phyloP scores from a whole-genome alignment of 2,113 vertebrate genomes.

The Galemys pyrenaicus region DNA sequence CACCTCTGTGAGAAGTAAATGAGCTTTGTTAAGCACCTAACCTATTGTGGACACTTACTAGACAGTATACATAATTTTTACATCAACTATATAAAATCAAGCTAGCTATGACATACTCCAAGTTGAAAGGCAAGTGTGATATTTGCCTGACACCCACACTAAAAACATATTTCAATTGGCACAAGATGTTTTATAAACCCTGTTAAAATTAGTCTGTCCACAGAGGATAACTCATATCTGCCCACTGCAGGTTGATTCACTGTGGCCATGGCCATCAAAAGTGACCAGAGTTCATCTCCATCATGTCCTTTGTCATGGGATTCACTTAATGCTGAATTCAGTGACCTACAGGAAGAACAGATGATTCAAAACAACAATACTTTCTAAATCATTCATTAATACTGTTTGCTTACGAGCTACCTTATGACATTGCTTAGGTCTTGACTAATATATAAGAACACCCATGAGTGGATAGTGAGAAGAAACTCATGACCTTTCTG shows the following conservation, averaged over 20 bases:
- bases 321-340: neutral
- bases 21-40: neutral
- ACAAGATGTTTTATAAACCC: neutral
- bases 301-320: neutral
- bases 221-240: neutral
- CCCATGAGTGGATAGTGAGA: neutral
- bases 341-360: neutral
- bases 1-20: neutral
- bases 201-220: neutral
- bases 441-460: neutral
- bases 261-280: neutral
- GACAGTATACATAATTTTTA: neutral
- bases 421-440: neutral
- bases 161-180: neutral
- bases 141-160: neutral
- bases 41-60: neutral
- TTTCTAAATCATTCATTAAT: constrained; percentile 2
- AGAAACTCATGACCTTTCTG: neutral
- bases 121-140: neutral
- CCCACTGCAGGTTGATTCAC: neutral
- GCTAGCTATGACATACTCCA: neutral
- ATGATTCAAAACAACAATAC: neutral
- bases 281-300: neutral
- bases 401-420: neutral
- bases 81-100: neutral